phyloP scores from a whole-genome alignment of 2,888 invertebrate genomes.

The Sphaeridia pumilis region DNA sequence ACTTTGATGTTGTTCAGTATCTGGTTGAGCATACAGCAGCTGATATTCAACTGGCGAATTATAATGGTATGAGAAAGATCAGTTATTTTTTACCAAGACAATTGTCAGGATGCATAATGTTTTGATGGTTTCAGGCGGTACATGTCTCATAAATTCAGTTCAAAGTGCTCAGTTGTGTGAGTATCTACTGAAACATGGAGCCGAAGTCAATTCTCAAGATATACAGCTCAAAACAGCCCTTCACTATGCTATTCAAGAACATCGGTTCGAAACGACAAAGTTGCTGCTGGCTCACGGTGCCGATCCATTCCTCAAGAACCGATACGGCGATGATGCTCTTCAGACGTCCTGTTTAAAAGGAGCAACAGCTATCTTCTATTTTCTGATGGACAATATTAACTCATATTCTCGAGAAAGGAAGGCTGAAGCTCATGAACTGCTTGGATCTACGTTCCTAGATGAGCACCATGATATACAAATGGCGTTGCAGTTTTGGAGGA shows the following conservation, averaged over 20 bases:
- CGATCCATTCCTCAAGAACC: slow-evolving; percentile 59
- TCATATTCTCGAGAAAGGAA: slow-evolving; percentile 54
- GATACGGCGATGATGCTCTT: slow-evolving; percentile 77
- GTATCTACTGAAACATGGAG: slow-evolving; percentile 64
- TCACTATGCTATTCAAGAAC: slow-evolving; percentile 77
- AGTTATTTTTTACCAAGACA: background rate
- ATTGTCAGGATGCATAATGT: background rate
- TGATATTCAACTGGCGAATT: slow-evolving; percentile 71
- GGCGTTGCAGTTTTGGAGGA: slow-evolving; percentile 59
- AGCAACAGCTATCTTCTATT: slow-evolving; percentile 53
- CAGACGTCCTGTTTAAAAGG: slow-evolving; percentile 75
- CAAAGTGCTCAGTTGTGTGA: slow-evolving; percentile 71
- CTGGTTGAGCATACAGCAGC: slow-evolving; percentile 62
- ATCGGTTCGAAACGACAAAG: slow-evolving; percentile 65
- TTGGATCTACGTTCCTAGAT: slow-evolving; percentile 77
- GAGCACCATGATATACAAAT: slow-evolving; percentile 33
- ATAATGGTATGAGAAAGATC: slow-evolving; percentile 48
- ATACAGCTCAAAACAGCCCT: slow-evolving; percentile 81
- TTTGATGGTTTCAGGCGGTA: slow-evolving; percentile 49
- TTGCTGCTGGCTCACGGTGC: slow-evolving; percentile 68
- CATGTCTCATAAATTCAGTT: slow-evolving; percentile 84
- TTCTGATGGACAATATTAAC: slow-evolving; percentile 49
- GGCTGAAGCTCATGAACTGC: slow-evolving; percentile 76
- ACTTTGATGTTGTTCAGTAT: slow-evolving; percentile 63
- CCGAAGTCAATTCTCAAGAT: slow-evolving; percentile 72